Base-by-base conservation (phyloP, 2,113 vertebrate genomes). In the Scalopus aquaticus region DNA sequence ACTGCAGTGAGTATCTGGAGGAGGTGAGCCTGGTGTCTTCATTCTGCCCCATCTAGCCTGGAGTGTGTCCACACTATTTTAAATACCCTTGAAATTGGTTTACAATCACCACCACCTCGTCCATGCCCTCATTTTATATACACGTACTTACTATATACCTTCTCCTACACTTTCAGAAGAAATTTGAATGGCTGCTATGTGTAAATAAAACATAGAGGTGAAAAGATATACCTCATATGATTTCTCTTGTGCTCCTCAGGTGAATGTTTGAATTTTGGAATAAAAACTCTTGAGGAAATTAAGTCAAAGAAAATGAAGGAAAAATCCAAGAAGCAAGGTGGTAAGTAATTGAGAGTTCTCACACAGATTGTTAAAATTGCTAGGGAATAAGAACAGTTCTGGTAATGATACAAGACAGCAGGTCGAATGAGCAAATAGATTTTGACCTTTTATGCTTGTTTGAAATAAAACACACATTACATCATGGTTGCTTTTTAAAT, bases 241-340 rank as follows among this genome's bases (percentile, higher is more conserved):
- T 91, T 77, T 54, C 4, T 17, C 74, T 96, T 73, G 91, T 1
- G 37, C 51, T 97, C 96, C 92, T 60, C 95, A 99, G 99, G 98
- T 81, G 98, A 98, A 89, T 96, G 94, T 6, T 98, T 99, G 88
- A 99, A 99, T 97, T 99, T 99, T 44, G 99, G 99, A 83, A 99
- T 99, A 89, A 99, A 99, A 98, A 99, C 99, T 20, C 96, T 99
- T 78, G 99, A 99, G 96, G 99, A 99, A 97, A 99, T 99, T 93
- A 98, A 99, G 67, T 95, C 98, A 98, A 99, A 99, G 97, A 99
- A 99, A 88, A 98, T 99, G 54, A 99, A 99, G 91, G 99, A 99
- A 80, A 99, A 98, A 98, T 98, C 98, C 94, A 99, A 98, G 97
- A 98, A 98, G 96, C 97, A 98, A 74, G 97, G 98, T 97, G 99